Evolutionary conservation across 2,113 vertebrate species (phyloP).

Genomic region (Pelobates fuscus): DNA sequence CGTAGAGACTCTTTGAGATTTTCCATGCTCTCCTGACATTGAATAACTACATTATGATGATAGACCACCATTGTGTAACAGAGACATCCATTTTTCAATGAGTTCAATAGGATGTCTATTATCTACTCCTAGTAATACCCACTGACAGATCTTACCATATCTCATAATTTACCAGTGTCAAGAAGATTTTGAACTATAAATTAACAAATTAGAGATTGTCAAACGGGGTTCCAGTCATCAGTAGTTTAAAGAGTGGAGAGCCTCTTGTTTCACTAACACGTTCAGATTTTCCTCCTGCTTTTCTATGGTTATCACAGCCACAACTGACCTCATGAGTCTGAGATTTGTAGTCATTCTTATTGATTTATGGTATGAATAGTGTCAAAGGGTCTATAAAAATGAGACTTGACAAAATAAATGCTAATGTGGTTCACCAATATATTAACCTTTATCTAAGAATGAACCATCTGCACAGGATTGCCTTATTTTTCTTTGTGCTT

Average conservation of each 20-base stretch:
- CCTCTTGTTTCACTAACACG: too few species aligned
- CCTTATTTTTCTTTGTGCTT: neutral
- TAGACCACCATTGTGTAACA: too few species aligned
- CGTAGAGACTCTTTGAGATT: too few species aligned
- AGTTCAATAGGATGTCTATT: neutral
- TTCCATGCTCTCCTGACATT: too few species aligned
- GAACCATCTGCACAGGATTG: neutral
- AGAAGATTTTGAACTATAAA: neutral
- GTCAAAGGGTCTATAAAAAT: neutral
- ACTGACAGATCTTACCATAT: neutral
- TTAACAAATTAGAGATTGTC: neutral
- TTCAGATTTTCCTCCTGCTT: too few species aligned
- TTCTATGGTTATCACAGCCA: too few species aligned
- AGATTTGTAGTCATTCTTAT: neutral
- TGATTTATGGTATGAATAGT: neutral
- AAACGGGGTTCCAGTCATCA: neutral
- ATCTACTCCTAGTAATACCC: neutral
- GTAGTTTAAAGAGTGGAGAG: too few species aligned
- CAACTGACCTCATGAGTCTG: too few species aligned
- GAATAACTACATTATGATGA: too few species aligned
- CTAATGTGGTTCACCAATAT: slow-evolving; percentile 6
- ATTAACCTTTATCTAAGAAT: slow-evolving; percentile 14
- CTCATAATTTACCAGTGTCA: neutral
- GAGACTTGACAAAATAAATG: neutral
- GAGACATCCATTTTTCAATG: too few species aligned